These are phyloP conservation scores for Epiblema foenella DNA, from an alignment of 2,888 invertebrate genomes.

Conservation along the genomic window DNA sequence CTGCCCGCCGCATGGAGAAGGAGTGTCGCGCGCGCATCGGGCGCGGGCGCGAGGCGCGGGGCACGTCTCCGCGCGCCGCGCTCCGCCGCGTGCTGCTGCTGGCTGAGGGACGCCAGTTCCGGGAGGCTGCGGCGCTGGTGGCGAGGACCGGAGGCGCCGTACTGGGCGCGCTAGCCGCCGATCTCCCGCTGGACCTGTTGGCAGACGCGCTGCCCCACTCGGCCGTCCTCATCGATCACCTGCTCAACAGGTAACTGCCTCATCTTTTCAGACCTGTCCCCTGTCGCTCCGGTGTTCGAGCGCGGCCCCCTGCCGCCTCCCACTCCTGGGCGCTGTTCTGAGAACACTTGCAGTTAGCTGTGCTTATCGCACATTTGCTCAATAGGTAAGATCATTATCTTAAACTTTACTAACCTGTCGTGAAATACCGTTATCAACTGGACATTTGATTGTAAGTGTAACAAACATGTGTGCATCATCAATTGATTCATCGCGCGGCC, in stretches of 20 bases:
- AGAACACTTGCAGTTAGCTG: too few species aligned
- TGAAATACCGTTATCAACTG: too few species aligned
- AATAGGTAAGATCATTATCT: too few species aligned
- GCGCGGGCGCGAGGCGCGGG: conserved; percentile 86
- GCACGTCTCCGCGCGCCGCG: conserved; percentile 87
- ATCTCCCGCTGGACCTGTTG: conserved; percentile 93
- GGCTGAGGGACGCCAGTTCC: conserved; percentile 94
- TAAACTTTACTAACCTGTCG: too few species aligned
- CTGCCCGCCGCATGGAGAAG: conserved; percentile 69
- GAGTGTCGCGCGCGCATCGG: conserved; percentile 90
- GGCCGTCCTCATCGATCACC: conserved; percentile 93
- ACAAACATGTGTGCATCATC: background rate
- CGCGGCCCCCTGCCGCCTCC: too few species aligned
- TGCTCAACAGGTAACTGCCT: conserved; percentile 87
- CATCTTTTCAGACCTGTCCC: too few species aligned
- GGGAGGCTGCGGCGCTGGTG: conserved; percentile 95
- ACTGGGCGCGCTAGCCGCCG: conserved; percentile 89
- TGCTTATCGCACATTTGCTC: too few species aligned
- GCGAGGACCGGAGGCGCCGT: conserved; percentile 91
- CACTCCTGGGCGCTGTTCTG: too few species aligned
- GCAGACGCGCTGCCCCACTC: conserved; percentile 96
- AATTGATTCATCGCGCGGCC: background rate
- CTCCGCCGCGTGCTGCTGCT: conserved; percentile 90
- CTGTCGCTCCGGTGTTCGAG: too few species aligned
- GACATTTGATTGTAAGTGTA: too few species aligned